Conservation (phyloP, 1,140 invertebrate species). For the Pararge aegeria region DNA sequence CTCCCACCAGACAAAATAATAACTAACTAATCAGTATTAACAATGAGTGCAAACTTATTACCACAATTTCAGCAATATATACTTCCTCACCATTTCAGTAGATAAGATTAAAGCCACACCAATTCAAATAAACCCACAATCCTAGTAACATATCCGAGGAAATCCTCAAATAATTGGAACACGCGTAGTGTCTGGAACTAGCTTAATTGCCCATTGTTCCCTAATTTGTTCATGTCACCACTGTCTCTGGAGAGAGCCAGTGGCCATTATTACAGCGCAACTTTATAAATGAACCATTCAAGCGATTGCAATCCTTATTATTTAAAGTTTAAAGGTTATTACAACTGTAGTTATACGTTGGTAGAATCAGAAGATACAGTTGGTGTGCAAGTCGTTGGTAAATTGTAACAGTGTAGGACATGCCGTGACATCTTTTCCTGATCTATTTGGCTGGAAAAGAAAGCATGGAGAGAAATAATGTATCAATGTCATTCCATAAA, state of each 20-base stretch:
- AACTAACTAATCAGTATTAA: too few species aligned
- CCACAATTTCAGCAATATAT: too few species aligned
- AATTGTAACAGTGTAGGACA: slow-evolving; percentile 28
- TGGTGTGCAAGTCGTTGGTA: slow-evolving; percentile 26
- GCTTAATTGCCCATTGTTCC: slow-evolving; percentile 56
- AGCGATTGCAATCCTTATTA: slow-evolving; percentile 1
- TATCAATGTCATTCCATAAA: too few species aligned
- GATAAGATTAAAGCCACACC: slow-evolving; percentile 9
- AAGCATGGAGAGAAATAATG: slow-evolving; percentile 5
- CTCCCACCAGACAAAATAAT: too few species aligned
- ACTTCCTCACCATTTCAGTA: slow-evolving; percentile 5
- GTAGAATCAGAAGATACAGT: slow-evolving; percentile 16
- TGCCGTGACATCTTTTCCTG: slow-evolving; percentile 19
- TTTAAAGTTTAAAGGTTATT: not conserved
- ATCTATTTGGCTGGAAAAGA: not conserved
- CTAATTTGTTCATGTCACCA: slow-evolving; percentile 56
- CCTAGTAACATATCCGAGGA: slow-evolving; percentile 24
- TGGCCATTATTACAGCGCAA: slow-evolving; percentile 32
- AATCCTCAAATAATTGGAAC: slow-evolving; percentile 46
- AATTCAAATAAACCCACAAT: slow-evolving; percentile 14
- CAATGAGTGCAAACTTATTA: too few species aligned
- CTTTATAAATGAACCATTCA: not conserved
- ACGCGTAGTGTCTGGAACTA: slow-evolving; percentile 39
- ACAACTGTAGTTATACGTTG: not conserved
- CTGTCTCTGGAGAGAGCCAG: slow-evolving; percentile 37